These are phyloP conservation scores for Piscicola geometra DNA, from an alignment of 2,888 invertebrate genomes.

Conservation along the genomic window DNA sequence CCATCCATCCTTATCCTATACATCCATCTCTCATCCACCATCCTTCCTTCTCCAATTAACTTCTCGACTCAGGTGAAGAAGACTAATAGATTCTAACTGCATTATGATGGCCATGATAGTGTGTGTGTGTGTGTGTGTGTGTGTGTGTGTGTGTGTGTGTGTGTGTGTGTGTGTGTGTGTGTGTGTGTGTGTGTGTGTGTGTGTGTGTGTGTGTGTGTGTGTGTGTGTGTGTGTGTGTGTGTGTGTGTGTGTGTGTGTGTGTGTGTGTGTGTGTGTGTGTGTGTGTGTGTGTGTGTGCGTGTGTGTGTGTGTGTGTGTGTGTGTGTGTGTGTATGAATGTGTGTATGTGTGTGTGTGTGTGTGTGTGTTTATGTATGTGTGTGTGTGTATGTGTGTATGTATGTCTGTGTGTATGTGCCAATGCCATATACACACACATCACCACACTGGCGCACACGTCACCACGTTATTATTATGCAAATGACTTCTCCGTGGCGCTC, in stretches of 20 bases:
- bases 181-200: slow-evolving; percentile 15
- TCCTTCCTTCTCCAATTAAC: neutral
- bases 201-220: slow-evolving; percentile 13
- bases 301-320: slow-evolving; percentile 13
- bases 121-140: neutral
- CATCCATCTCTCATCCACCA: no score
- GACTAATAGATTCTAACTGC: no score
- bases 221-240: slow-evolving; percentile 28
- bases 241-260: slow-evolving; percentile 10
- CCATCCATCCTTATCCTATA: no score
- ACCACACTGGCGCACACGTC: no score
- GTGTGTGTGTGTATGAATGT: neutral
- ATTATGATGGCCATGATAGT: no score
- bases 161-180: slow-evolving; percentile 15
- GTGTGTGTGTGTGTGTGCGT: neutral
- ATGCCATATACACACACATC: no score
- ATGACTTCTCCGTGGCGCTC: no score
- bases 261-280: slow-evolving; percentile 20
- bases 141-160: slow-evolving; percentile 20
- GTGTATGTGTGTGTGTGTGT: slow-evolving; percentile 1
- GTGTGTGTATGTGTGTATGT: neutral
- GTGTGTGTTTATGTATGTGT: neutral
- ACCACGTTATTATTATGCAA: no score
- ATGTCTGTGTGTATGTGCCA: neutral
- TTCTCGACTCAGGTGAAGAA: no score